Evolutionary conservation across 2,797 vertebrate genomes (phyloP).

Genomic region (Zenarchopterus dispar): DNA sequence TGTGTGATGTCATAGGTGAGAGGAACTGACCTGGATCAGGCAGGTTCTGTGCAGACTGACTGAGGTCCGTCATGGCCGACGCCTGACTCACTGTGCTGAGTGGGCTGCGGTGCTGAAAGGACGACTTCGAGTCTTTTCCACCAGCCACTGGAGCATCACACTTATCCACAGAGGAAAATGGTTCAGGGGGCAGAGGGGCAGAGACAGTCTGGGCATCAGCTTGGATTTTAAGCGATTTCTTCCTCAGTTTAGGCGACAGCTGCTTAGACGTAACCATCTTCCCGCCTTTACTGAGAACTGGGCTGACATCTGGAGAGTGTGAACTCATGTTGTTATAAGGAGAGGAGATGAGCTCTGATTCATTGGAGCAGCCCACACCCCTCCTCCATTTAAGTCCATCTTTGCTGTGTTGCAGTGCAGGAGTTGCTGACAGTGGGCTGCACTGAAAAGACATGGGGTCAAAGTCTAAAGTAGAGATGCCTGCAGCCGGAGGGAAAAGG

Average conservation of each 20-base stretch:
- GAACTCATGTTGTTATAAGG: slow-evolving; percentile 87
- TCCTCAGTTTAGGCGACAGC: slow-evolving; percentile 86
- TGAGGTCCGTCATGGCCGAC: slow-evolving; percentile 70
- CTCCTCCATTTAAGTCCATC: slow-evolving; percentile 80
- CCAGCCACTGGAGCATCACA: slow-evolving; percentile 74
- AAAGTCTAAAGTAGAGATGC: slow-evolving; percentile 92
- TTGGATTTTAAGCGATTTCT: slow-evolving; percentile 82
- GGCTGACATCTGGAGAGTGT: slow-evolving; percentile 84
- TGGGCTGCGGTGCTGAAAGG: slow-evolving; percentile 77
- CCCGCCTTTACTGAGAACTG: slow-evolving; percentile 60
- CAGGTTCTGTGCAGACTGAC: slow-evolving; percentile 75
- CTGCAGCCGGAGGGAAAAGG: slow-evolving; percentile 86
- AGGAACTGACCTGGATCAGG: slow-evolving; percentile 79
- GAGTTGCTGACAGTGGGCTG: slow-evolving; percentile 74
- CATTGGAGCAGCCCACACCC: slow-evolving; percentile 82
- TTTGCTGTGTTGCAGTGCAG: slow-evolving; percentile 52
- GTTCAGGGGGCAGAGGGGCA: slow-evolving; percentile 71
- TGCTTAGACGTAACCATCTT: slow-evolving; percentile 75
- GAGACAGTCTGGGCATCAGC: slow-evolving; percentile 77
- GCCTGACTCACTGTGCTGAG: slow-evolving; percentile 71
- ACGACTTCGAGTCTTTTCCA: slow-evolving; percentile 78
- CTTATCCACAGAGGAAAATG: slow-evolving; percentile 71
- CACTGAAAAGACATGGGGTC: slow-evolving; percentile 96
- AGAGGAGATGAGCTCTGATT: slow-evolving; percentile 88
- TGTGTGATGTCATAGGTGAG: slow-evolving; percentile 5